Evolutionary conservation across 2,888 invertebrate species (phyloP), one percentile per base, ranked within the genome.

Genomic region (Eumerus sabulonum): DNA sequence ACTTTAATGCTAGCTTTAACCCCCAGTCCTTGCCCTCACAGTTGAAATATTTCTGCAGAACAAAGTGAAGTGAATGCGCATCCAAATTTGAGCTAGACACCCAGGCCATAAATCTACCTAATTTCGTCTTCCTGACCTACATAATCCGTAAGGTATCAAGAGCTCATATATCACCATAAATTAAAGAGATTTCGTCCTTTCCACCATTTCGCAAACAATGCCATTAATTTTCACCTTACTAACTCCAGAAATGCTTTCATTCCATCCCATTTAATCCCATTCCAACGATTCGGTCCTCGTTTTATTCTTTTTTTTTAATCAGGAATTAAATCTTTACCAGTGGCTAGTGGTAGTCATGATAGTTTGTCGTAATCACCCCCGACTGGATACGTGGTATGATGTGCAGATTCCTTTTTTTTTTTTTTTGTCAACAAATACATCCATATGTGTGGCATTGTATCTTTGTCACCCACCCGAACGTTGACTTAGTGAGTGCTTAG

Each of bases 401-500:
- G n/a, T 9, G 14, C 14, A 56, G 14, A 11, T n/a, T 40, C 17
- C 17, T 17, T 19, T 1, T 12, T n/a, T n/a, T n/a, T n/a, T n/a
- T n/a, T n/a, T n/a, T n/a, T n/a, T n/a, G n/a, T n/a, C n/a, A n/a
- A n/a, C n/a, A 27, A 9, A 50, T n/a, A 18, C 48, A 50, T 50
- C 18, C 18, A 11, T 18, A 13, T 12, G 11, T 17, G 11, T 14
- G 3, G 18, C 18, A n/a, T n/a, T n/a, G n/a, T n/a, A n/a, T n/a
- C n/a, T 18, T 11, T 14, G 12, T 9, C n/a, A 18, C 35, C 50
- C 14, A 51, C 35, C 1, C 18, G 0, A 4, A 13, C 44, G 19
- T n/a, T n/a, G 35, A 17, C 38, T 27, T 27, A 16, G 53, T 53
- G 35, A 66, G 66, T 66, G 66, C 59, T 72, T 72, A 63, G 50